A percentile compares a stretch with the other conserved stretches of the same genome.
These are phyloP conservation scores for Netelia virgata DNA, from an alignment of 2,888 invertebrate genomes.

Conservation along the genomic window DNA sequence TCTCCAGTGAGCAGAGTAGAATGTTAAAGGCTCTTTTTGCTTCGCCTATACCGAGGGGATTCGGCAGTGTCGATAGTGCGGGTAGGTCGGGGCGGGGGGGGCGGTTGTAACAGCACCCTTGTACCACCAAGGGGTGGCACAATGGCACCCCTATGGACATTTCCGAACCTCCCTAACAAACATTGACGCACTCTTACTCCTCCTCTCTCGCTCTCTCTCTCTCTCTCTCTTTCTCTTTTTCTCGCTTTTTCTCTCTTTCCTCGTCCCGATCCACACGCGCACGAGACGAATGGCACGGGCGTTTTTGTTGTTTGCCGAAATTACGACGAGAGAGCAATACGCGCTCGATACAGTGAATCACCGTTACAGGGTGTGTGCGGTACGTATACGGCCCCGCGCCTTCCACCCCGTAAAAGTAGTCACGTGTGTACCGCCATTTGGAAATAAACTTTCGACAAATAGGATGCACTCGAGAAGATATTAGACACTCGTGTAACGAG, in stretches of 20 bases:
- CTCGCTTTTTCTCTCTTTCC: conserved; percentile 4
- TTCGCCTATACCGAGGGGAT: conserved; percentile 45
- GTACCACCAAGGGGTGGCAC: conserved; percentile 50
- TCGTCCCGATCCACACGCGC: conserved; percentile 16
- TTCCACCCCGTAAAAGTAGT: conserved; percentile 15
- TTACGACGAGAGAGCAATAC: conserved; percentile 54
- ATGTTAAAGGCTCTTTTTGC: conserved; percentile 47
- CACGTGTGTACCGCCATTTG: conserved; percentile 42
- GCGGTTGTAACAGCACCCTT: conserved; percentile 49
- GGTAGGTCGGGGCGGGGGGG: background rate
- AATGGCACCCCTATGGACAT: conserved; percentile 63
- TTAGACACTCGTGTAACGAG: background rate
- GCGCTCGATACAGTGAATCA: conserved; percentile 62
- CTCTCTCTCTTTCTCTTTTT: conserved; percentile 17
- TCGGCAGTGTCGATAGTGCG: background rate
- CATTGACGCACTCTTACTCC: conserved; percentile 53
- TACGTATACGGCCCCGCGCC: conserved; percentile 9
- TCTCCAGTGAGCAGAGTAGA: conserved; percentile 20
- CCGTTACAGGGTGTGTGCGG: conserved; percentile 17
- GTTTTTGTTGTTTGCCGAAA: conserved; percentile 67
- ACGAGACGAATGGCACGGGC: conserved; percentile 48
- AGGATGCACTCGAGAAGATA: background rate
- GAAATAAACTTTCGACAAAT: conserved; percentile 23
- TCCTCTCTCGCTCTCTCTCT: background rate
- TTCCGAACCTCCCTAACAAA: conserved; percentile 60